phyloP scores from a whole-genome alignment of 2,113 vertebrate genomes.

The Fregata magnificens region DNA sequence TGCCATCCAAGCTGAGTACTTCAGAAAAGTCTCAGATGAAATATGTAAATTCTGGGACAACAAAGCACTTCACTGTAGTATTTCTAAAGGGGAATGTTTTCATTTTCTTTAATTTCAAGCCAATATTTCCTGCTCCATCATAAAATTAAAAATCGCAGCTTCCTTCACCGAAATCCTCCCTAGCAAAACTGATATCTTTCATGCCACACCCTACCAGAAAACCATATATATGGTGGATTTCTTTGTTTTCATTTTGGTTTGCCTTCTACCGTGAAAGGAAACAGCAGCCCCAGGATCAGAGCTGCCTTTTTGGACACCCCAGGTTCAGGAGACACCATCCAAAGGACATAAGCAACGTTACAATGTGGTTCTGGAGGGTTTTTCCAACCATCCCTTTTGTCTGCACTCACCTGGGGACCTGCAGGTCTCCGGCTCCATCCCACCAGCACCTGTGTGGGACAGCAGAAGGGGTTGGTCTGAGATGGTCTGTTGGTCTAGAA shows the following conservation, averaged over 20 bases:
- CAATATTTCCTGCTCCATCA: not conserved
- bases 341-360: not conserved
- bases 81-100: not conserved
- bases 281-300: not conserved
- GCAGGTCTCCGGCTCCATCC: not conserved
- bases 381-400: not conserved
- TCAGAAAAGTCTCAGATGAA: not conserved
- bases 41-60: not conserved
- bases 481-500: not conserved
- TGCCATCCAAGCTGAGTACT: not conserved
- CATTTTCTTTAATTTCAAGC: not conserved
- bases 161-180: not conserved
- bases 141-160: not conserved
- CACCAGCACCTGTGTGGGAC: not conserved
- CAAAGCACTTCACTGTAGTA: not conserved
- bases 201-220: accelerated
- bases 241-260: not conserved
- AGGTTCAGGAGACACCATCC: not conserved
- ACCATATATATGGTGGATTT: no score
- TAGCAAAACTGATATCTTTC: not conserved
- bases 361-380: not conserved
- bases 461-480: not conserved
- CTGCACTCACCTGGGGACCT: not conserved
- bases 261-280: not conserved
- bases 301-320: not conserved